Percentiles rank a stretch among this genome's conserved stretches.
phyloP scores from a whole-genome alignment of 2,797 vertebrate species.

The Zalophus californianus region DNA sequence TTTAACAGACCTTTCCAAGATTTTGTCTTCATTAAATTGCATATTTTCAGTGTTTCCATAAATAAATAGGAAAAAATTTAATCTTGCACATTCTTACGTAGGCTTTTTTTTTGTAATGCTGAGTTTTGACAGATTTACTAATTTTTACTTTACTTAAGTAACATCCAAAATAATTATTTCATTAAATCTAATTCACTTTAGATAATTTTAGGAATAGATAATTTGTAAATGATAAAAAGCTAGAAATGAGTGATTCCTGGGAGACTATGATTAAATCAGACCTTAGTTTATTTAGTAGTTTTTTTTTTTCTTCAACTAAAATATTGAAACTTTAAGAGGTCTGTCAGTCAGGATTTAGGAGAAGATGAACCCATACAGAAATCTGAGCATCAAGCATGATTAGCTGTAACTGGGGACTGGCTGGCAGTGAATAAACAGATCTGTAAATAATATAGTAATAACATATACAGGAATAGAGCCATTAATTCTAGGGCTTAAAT shows the following conservation, averaged over 20 bases:
- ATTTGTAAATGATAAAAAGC: background rate
- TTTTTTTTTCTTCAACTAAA: background rate
- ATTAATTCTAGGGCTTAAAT: background rate
- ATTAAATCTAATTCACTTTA: constrained; percentile 6
- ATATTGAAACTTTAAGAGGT: background rate
- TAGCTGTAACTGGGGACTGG: background rate
- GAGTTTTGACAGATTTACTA: background rate
- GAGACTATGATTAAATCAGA: background rate
- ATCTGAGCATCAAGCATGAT: background rate
- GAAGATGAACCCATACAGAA: background rate
- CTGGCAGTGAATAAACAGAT: background rate
- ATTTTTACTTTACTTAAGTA: background rate
- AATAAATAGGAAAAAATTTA: background rate
- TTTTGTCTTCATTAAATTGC: background rate
- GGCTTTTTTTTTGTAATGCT: background rate
- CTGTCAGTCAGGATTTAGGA: background rate
- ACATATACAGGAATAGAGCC: background rate
- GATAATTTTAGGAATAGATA: background rate
- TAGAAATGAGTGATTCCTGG: background rate
- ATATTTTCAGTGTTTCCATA: background rate
- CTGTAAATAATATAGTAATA: background rate
- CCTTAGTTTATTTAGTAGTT: background rate
- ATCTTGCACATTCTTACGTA: background rate
- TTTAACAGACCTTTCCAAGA: background rate
- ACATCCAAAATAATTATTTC: background rate